Percentiles rank a stretch among this genome's conserved stretches.
Conservation (phyloP, 37 sponge, comb jelly and placozoan genomes). For the Corticium candelabrum region DNA sequence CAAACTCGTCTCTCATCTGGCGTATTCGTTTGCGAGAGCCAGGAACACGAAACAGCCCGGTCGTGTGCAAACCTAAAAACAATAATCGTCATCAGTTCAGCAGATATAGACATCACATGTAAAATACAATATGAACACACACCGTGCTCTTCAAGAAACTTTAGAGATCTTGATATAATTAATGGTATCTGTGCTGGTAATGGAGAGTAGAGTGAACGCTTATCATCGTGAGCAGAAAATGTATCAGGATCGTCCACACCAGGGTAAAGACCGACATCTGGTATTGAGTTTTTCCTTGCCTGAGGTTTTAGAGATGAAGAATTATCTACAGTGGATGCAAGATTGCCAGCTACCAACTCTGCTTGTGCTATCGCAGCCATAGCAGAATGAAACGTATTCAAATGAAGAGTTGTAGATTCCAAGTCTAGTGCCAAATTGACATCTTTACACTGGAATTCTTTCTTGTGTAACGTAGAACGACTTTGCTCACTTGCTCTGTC, state of each 20-base stretch:
- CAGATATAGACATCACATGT: no score
- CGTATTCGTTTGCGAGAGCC: conserved; percentile 6
- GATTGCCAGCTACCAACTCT: no score
- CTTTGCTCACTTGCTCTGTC: no score
- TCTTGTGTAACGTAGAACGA: no score
- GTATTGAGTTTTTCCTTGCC: not conserved
- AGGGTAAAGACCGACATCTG: not conserved
- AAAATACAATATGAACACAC: no score
- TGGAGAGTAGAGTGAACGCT: not conserved
- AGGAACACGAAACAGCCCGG: conserved; percentile 7
- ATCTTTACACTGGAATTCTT: no score
- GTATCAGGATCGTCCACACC: not conserved
- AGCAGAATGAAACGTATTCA: no score
- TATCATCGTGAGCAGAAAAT: not conserved
- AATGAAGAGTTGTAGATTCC: no score
- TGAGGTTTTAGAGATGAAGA: not conserved
- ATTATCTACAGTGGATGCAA: not conserved
- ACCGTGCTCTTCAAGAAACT: not conserved
- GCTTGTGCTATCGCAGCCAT: no score
- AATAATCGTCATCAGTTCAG: not conserved
- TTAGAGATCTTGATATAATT: not conserved
- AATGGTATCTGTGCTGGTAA: not conserved
- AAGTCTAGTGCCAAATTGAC: no score
- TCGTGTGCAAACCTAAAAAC: not conserved
- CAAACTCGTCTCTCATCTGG: not conserved